Conservation (phyloP, 2,888 invertebrate genomes). For the Ophion obscuratus region DNA sequence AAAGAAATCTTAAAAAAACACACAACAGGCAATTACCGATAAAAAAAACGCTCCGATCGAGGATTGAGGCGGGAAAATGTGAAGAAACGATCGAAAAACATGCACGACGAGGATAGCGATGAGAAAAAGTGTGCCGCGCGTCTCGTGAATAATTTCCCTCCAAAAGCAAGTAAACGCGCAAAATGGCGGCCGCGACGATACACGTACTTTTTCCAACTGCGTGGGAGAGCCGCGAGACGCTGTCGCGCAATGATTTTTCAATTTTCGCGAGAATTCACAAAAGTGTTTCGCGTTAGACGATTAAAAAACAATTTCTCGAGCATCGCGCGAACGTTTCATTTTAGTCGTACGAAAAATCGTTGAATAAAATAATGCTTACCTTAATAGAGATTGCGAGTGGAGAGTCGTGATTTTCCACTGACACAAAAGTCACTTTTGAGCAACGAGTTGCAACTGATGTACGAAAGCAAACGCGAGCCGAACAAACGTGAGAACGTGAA, state of each 20-base stretch:
- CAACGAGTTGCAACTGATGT: constrained; percentile 66
- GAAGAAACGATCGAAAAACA: background rate
- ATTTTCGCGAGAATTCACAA: constrained; percentile 7
- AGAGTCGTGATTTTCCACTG: constrained; percentile 50
- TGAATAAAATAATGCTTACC: background rate
- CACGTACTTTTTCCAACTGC: constrained; percentile 70
- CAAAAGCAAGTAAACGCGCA: constrained; percentile 79
- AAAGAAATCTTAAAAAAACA: background rate
- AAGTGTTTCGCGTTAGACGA: background rate
- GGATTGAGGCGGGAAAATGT: background rate
- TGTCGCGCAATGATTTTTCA: constrained; percentile 49
- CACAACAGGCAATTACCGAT: constrained; percentile 1
- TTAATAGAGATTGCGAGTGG: background rate
- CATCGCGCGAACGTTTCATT: background rate
- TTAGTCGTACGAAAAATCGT: no score
- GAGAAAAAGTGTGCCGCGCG: constrained; percentile 46
- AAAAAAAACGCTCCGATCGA: background rate
- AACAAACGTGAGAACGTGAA: constrained; percentile 46
- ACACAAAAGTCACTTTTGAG: constrained; percentile 57
- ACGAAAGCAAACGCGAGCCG: constrained; percentile 26
- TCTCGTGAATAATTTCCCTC: constrained; percentile 78
- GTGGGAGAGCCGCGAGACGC: constrained; percentile 70
- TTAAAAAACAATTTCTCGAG: background rate
- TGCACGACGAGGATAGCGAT: background rate
- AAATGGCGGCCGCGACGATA: constrained; percentile 79